Percentiles rank a stretch among this genome's conserved stretches.
Conservation (phyloP, 2,888 invertebrate species). For the Drosophila koepferae region DNA sequence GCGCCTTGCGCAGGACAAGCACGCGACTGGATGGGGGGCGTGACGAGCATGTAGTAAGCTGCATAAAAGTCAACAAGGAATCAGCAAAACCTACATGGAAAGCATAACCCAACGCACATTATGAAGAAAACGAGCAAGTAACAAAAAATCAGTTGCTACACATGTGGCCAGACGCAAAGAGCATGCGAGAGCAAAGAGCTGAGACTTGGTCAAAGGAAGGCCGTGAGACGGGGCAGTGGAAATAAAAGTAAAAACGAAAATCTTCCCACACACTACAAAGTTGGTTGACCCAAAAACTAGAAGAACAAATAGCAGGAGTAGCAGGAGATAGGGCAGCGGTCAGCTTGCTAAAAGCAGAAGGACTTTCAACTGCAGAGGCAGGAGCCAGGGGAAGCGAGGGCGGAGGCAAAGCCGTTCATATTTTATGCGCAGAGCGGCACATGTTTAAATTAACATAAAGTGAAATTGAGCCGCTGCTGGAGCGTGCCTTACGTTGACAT, state of each 20-base stretch:
- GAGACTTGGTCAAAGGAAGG: not conserved
- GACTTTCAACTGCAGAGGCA: not conserved
- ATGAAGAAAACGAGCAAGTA: slow-evolving; percentile 23
- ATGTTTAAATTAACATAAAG: slow-evolving; percentile 81
- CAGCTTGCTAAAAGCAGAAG: slow-evolving; percentile 24
- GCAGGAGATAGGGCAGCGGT: slow-evolving; percentile 27
- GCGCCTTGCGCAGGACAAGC: slow-evolving; percentile 6
- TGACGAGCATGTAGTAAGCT: slow-evolving; percentile 30
- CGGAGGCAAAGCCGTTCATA: slow-evolving; percentile 61
- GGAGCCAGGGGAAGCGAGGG: not conserved
- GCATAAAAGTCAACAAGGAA: slow-evolving; percentile 73
- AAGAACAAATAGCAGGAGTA: slow-evolving; percentile 64
- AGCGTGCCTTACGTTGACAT: slow-evolving; percentile 69
- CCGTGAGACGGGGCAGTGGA: slow-evolving; percentile 2
- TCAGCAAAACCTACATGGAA: slow-evolving; percentile 52
- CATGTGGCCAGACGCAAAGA: slow-evolving; percentile 52
- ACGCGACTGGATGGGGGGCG: not conserved
- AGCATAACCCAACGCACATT: slow-evolving; percentile 47
- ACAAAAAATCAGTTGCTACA: slow-evolving; percentile 60
- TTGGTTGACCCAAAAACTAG: slow-evolving; percentile 75
- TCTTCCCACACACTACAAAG: slow-evolving; percentile 65
- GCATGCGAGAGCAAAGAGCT: not conserved
- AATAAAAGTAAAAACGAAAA: slow-evolving; percentile 53
- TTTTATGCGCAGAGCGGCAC: slow-evolving; percentile 81
- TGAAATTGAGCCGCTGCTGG: slow-evolving; percentile 77